Evolutionary conservation across 2,888 invertebrate genomes (phyloP).

Genomic region (Idaea biselata): DNA sequence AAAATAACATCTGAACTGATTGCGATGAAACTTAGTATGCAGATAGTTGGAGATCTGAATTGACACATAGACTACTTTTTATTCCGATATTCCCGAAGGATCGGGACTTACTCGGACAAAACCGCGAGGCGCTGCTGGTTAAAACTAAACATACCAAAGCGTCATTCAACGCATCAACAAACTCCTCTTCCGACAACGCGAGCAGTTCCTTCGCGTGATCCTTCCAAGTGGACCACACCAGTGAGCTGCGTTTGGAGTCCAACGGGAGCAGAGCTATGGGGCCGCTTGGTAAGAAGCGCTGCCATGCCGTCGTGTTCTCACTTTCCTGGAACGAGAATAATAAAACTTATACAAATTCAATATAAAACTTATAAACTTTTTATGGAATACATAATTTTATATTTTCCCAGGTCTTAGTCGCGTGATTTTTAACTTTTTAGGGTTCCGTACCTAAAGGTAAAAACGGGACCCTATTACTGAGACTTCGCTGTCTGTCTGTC

Average conservation of each 20-base stretch:
- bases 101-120: neutral
- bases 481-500: too few species aligned
- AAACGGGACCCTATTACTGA: too few species aligned
- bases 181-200: conserved; percentile 86
- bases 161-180: conserved; percentile 93
- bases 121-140: neutral
- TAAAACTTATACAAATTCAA: neutral
- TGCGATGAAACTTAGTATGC: neutral
- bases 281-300: conserved; percentile 94
- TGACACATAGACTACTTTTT: neutral
- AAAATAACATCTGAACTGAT: too few species aligned
- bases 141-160: conserved; percentile 83
- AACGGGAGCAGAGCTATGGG: conserved; percentile 96
- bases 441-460: too few species aligned
- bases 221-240: conserved; percentile 95
- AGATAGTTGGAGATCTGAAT: neutral
- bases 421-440: too few species aligned
- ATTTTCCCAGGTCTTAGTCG: too few species aligned
- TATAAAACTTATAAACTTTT: too few species aligned
- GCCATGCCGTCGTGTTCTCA: conserved; percentile 96
- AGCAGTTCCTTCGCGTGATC: conserved; percentile 88
- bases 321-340: conserved; percentile 73
- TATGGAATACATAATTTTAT: too few species aligned
- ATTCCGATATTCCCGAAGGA: neutral
- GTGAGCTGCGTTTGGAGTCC: conserved; percentile 87